A percentile compares a stretch with the other conserved stretches of the same genome.
Evolutionary conservation across 23 tunicate species (phyloP).

Genomic region (Phallusia fumigata): DNA sequence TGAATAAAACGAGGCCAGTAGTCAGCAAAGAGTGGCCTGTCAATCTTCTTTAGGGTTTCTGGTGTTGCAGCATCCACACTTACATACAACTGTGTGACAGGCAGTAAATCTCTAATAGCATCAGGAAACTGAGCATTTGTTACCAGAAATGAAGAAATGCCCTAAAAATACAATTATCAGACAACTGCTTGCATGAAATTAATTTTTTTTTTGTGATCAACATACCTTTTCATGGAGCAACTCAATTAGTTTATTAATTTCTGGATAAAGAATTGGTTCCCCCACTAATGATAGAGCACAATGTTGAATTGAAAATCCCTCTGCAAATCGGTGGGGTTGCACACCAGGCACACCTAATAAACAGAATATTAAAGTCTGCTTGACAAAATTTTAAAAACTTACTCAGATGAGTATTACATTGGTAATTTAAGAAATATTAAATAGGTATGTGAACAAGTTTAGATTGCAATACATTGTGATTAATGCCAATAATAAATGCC

Average conservation of each 20-base stretch:
- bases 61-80: constrained; percentile 99
- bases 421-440: too few relatives aligned
- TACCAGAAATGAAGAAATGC: constrained; percentile 91
- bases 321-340: constrained; percentile 83
- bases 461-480: too few relatives aligned
- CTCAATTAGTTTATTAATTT: constrained; percentile 69
- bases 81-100: constrained; percentile 93
- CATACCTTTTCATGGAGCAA: constrained; percentile 69
- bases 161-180: constrained; percentile 11
- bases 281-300: constrained; percentile 97
- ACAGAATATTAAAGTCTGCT: too few relatives aligned
- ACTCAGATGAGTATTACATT: too few relatives aligned
- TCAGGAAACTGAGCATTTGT: constrained; percentile 99
- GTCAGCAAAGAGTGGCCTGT: constrained; percentile 91
- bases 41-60: constrained; percentile 86
- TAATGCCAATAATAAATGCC: too few relatives aligned
- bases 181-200: not conserved
- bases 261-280: constrained; percentile 97
- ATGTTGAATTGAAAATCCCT: constrained; percentile 91
- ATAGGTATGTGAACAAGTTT: too few relatives aligned
- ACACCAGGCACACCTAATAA: constrained; percentile 92
- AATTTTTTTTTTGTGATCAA: not conserved
- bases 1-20: constrained; percentile 96
- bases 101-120: constrained; percentile 71
- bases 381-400: too few relatives aligned